Conservation (phyloP, 2,797 vertebrate species). For the Chrosomus eos region DNA sequence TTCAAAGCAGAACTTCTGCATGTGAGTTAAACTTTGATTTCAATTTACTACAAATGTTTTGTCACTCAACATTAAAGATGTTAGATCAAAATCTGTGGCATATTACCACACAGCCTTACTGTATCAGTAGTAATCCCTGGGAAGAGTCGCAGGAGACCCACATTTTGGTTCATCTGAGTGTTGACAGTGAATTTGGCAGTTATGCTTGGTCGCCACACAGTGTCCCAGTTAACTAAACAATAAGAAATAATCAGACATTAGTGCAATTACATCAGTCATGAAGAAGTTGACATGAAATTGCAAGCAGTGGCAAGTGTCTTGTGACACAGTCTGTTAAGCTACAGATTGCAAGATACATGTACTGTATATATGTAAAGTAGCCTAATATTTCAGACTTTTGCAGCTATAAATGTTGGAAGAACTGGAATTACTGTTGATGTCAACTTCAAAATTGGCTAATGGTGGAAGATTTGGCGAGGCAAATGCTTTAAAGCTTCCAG, state of each 20-base stretch:
- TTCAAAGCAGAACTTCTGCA: background rate
- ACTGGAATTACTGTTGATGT: constrained; percentile 83
- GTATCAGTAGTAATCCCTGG: constrained; percentile 89
- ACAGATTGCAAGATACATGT: background rate
- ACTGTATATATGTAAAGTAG: background rate
- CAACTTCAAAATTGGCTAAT: constrained; percentile 88
- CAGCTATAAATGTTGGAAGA: background rate
- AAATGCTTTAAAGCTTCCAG: constrained; percentile 90
- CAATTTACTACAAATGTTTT: background rate
- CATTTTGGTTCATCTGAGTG: constrained; percentile 86
- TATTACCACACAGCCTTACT: constrained; percentile 74
- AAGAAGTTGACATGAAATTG: background rate
- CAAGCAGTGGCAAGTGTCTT: background rate
- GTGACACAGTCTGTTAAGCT: background rate
- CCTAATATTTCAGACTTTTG: background rate
- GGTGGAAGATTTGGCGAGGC: constrained; percentile 91
- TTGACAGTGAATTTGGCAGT: constrained; percentile 82
- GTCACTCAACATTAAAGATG: background rate
- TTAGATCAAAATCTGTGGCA: background rate
- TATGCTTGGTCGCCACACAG: constrained; percentile 83
- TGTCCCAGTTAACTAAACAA: constrained; percentile 87
- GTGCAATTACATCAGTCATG: background rate
- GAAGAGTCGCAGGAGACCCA: constrained; percentile 90
- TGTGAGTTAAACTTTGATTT: background rate
- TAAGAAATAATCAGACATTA: background rate